Percentiles rank a stretch among this genome's conserved stretches.
Conservation (phyloP, 2,797 vertebrate species). For the Melopsittacus undulatus region DNA sequence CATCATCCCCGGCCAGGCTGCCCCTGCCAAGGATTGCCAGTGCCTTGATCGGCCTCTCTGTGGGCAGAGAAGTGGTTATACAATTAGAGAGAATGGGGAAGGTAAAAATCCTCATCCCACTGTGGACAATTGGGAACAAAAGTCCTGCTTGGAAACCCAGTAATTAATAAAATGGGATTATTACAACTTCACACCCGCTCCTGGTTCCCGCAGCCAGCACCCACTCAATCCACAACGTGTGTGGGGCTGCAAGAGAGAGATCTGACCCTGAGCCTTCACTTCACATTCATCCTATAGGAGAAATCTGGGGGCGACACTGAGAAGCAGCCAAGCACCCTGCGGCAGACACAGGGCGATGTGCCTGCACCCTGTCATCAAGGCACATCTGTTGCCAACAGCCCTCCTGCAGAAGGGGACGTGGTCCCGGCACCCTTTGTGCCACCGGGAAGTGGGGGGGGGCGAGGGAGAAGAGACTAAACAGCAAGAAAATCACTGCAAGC, state of each 20-base stretch:
- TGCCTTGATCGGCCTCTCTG: neutral
- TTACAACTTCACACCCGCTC: slow-evolving; percentile 49
- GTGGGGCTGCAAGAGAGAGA: neutral
- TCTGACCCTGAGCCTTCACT: neutral
- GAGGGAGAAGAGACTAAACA: slow-evolving; percentile 46
- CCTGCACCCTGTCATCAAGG: slow-evolving; percentile 40
- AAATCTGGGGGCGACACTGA: neutral
- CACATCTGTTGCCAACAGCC: slow-evolving; percentile 53
- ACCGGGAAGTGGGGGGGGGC: slow-evolving; percentile 26
- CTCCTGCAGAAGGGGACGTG: neutral
- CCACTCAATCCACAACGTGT: neutral
- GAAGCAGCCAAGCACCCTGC: neutral
- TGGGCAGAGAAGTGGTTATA: neutral
- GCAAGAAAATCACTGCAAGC: slow-evolving; percentile 59
- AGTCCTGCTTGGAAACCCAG: neutral
- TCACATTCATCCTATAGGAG: neutral
- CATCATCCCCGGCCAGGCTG: neutral
- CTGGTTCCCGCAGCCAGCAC: neutral
- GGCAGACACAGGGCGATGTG: neutral
- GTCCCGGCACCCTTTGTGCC: slow-evolving; percentile 31
- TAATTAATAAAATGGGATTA: slow-evolving; percentile 54
- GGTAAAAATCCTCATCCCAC: slow-evolving; percentile 3
- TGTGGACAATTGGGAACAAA: neutral
- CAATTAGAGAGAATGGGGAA: neutral
- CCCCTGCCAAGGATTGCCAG: neutral